A percentile compares a stretch with the other conserved stretches of the same genome.
These are phyloP conservation scores for Myoxocephalus aenaeus DNA, from an alignment of 2,797 vertebrate genomes.

Conservation along the genomic window DNA sequence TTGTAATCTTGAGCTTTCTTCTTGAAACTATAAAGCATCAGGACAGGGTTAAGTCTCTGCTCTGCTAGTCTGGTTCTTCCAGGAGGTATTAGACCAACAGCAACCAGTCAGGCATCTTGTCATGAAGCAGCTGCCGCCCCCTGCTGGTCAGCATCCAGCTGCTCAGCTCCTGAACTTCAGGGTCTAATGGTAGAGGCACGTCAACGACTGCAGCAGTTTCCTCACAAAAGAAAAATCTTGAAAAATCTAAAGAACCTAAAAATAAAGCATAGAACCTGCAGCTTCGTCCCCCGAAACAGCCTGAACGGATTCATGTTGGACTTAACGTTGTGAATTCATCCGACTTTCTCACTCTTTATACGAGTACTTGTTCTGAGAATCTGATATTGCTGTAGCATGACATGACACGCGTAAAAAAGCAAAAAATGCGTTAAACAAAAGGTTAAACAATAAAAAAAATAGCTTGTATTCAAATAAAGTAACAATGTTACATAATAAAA, in stretches of 20 bases:
- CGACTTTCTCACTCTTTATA: no score
- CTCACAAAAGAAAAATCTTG: not conserved
- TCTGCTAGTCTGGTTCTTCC: not conserved
- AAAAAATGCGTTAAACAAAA: no score
- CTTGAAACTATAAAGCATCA: not conserved
- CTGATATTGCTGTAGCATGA: no score
- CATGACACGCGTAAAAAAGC: no score
- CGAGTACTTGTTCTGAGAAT: no score
- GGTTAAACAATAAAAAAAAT: no score
- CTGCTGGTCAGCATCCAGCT: conserved; percentile 53
- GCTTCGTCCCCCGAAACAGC: no score
- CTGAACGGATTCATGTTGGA: no score
- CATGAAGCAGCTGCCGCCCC: conserved; percentile 47
- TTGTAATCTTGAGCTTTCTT: not conserved
- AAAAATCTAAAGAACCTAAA: not conserved
- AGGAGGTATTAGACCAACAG: not conserved
- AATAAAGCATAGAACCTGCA: not conserved
- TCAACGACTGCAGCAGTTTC: conserved; percentile 3
- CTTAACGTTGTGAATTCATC: no score
- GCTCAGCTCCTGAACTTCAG: not conserved
- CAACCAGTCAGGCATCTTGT: not conserved
- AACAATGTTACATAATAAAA: no score
- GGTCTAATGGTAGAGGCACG: not conserved
- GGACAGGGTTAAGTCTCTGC: not conserved
- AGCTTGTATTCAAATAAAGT: no score